Base-by-base conservation (phyloP, 2,113 vertebrate species). In the Eira barbara region DNA sequence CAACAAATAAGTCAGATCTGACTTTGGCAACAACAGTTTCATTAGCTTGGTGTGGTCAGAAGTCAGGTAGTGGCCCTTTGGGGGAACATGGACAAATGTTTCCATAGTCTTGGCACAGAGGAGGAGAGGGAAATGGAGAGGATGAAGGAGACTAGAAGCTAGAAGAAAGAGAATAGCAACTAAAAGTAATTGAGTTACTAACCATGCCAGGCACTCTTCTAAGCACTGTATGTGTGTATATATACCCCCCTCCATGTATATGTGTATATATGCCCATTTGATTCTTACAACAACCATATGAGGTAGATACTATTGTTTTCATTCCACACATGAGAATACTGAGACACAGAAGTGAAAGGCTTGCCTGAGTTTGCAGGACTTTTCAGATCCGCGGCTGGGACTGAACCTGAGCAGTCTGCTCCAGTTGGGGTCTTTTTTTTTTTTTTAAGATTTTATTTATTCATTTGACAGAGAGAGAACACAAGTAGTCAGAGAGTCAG, bases 161-260 rank as follows among this genome's bases (percentile, higher is more conserved):
- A n/a, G 3, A 31, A 47, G 36, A 82, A 65, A 82, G 27, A 49
- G 13, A 69, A 4, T 10, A 12, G 8, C n/a, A 23, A 63, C 7
- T 65, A 47, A 34, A 25, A 55, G 2, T 31, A 14, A 81, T 9
- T 59, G 73, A 52, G 27, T 57, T 45, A 55, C 13, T 27, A 29
- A 23, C 31, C 3, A 0, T 14, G 31, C 8, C 9, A 23, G 6
- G 5, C 39, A 34, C 7, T 45, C 21, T 61, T 78, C 17, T 45
- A n/a, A 91, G 49, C 3, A 17, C 6, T 39, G 31, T 63, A 0
- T 76, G 7, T 12, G 3, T 27, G 3, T 27, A 0, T 69, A 1
- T 21, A 1, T n/a, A 5, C 36, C 7, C 39, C 2, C 20, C 6
- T 59, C 5, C n/a, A 3, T 17, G 6, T 11, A 1, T 49, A 3